Base-by-base conservation (phyloP, 2,888 invertebrate genomes). In the Tholera decimalis region DNA sequence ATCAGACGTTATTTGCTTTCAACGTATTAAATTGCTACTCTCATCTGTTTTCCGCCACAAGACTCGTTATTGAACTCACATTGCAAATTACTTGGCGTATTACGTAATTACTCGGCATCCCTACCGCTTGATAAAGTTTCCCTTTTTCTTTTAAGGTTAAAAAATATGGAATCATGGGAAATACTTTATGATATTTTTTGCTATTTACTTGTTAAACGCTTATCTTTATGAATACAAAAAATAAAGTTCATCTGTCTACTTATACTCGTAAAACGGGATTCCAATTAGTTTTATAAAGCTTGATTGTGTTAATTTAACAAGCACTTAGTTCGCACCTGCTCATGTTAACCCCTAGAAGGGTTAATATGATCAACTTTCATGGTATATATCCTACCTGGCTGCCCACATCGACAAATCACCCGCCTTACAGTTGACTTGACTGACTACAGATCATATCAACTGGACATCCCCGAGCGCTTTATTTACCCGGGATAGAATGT, bases 1-100 rank as follows among this genome's bases (percentile, higher is more conserved):
- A 78, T 71, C 62, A 49, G 28, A 47, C 56, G 66, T 59, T 73
- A 68, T 75, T 64, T 73, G 59, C 73, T 68, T 72, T 69, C 68
- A 58, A 62, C 37, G 54, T 68, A 67, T 78, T 54, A 69, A 81
- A 77, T 79, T 62, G 58, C 55, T 43, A 30, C 53, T 53, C 53
- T 66, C 64, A 63, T 74, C 53, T 60, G 57, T 68, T 77, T 68
- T 63, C 51, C 47, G 24, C 60, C 69, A 43, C 70, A 58, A 63
- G 43, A 66, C 60, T 70, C 22, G 58, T 63, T 70, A 73, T 58
- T 63, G 47, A 59, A 59, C 64, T 70, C 47, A 55, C 65, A 65
- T 57, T 49, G 57, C 53, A 68, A 56, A 82, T 76, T 70, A 75
- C 78, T 46, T 59, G 56, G 39, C 41, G 58, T 67, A 64, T 70